Conservation (phyloP, 2,113 vertebrate species). For the Brachypteracias leptosomus region DNA sequence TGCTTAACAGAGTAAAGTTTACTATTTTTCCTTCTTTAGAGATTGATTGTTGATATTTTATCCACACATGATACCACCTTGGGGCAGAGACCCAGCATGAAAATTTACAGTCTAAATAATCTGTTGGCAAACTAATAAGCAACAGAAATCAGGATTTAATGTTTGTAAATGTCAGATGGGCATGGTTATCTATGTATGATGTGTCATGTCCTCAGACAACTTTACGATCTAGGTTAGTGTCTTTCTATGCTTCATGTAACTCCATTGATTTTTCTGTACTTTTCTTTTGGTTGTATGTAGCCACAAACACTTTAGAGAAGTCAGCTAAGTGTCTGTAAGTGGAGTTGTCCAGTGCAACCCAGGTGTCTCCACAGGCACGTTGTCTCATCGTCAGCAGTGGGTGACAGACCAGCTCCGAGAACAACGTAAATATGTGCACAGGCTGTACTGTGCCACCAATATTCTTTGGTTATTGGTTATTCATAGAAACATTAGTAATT, state of each 20-base stretch:
- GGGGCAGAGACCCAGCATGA: neutral
- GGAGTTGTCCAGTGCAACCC: neutral
- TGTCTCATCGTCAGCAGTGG: neutral
- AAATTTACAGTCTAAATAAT: neutral
- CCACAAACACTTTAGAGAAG: neutral
- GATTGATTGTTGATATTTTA: neutral
- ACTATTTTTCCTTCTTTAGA: neutral
- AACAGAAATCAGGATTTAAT: neutral
- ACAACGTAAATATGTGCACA: neutral
- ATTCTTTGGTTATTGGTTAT: neutral
- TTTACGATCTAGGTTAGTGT: neutral
- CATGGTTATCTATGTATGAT: neutral
- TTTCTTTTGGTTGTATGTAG: neutral
- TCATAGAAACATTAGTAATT: neutral
- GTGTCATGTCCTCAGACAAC: neutral
- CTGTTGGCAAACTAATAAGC: neutral
- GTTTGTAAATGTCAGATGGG: neutral
- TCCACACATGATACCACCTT: neutral
- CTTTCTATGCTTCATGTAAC: neutral
- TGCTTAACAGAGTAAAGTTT: neutral
- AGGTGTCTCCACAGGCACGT: neutral
- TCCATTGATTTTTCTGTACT: neutral
- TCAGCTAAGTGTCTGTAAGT: neutral
- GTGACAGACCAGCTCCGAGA: neutral
- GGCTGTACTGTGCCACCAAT: neutral